These are phyloP conservation scores for Athene noctua DNA, from an alignment of 2,113 vertebrate genomes.

Conservation along the genomic window DNA sequence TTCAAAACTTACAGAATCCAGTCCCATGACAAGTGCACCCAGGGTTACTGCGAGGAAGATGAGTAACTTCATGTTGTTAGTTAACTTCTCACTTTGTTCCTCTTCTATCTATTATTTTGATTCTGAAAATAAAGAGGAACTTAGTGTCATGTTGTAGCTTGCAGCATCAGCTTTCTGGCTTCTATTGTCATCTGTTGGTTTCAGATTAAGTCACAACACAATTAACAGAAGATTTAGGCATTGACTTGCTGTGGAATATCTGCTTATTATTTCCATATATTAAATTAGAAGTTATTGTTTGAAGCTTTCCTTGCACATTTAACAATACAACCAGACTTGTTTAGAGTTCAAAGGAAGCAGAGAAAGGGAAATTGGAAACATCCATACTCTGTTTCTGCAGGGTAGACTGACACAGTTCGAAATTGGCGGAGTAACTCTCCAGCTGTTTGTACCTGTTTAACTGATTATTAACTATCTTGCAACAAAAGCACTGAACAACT, in stretches of 20 bases:
- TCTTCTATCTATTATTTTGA: neutral
- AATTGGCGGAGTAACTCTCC: neutral
- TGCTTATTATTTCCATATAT: neutral
- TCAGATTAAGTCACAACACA: neutral
- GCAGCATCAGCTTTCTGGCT: neutral
- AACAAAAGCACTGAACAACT: neutral
- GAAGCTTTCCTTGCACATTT: neutral
- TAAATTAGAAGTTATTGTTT: neutral
- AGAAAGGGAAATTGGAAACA: neutral
- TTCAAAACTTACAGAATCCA: constrained; percentile 54
- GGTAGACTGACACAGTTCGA: neutral
- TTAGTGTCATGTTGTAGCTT: neutral
- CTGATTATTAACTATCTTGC: neutral
- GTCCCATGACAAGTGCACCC: neutral
- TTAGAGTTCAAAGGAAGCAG: neutral
- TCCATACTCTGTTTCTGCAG: neutral
- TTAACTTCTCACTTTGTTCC: neutral
- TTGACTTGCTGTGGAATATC: neutral
- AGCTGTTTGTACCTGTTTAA: neutral
- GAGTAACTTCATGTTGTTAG: constrained; percentile 41
- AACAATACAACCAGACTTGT: neutral
- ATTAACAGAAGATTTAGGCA: neutral
- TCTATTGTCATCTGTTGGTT: neutral
- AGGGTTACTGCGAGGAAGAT: constrained; percentile 11
- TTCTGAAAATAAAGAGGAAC: constrained; percentile 38